Evolutionary conservation across 2,888 invertebrate species (phyloP).

Genomic region (Laothoe populi): DNA sequence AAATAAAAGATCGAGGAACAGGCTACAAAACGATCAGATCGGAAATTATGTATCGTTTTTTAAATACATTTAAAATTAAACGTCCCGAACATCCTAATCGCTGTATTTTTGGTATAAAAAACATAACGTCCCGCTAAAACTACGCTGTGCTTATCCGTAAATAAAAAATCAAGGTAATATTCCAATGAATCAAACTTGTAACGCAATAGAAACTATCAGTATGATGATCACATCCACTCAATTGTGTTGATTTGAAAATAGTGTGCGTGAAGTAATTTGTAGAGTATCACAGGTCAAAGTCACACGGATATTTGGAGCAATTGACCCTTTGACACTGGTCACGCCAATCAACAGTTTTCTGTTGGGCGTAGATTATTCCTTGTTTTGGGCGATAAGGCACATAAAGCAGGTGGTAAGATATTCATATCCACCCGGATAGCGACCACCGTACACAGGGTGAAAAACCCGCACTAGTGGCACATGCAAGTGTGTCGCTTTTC

Average conservation of each 20-base stretch:
- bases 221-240: background rate
- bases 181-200: background rate
- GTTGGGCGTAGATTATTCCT: constrained; percentile 1
- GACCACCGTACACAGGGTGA: no score
- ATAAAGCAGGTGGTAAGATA: no score
- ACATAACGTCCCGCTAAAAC: no score
- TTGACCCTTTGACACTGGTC: constrained; percentile 6
- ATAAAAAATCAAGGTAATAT: background rate
- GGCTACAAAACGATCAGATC: no score
- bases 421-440: no score
- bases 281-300: background rate
- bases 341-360: background rate
- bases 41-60: no score
- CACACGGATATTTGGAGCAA: constrained; percentile 9
- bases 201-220: background rate
- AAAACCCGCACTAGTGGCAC: no score
- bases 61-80: no score
- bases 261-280: background rate
- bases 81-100: no score
- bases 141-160: background rate
- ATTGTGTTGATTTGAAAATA: background rate
- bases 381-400: background rate
- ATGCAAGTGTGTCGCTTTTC: no score
- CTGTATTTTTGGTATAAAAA: no score
- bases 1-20: no score